phyloP scores from a whole-genome alignment of 2,797 vertebrate species.

The Pseudochirops corinnae region DNA sequence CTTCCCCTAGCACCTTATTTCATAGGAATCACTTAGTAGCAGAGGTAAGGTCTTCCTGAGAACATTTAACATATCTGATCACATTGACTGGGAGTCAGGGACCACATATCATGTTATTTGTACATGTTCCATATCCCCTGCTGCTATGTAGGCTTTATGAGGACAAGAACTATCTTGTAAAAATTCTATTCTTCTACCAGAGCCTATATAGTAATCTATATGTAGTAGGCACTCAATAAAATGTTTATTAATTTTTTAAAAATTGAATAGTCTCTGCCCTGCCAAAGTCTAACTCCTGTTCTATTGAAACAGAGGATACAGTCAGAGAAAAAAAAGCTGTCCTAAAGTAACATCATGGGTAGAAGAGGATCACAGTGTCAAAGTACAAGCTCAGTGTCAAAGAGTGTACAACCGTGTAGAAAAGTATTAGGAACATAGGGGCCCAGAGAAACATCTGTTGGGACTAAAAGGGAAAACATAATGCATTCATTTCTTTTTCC shows the following conservation, averaged over 20 bases:
- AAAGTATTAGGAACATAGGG: background rate
- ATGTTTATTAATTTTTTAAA: background rate
- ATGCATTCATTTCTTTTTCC: background rate
- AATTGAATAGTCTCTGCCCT: background rate
- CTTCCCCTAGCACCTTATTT: background rate
- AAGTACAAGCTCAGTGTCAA: background rate
- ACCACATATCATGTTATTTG: background rate
- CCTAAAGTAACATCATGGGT: background rate
- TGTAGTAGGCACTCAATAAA: background rate
- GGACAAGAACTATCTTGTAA: background rate
- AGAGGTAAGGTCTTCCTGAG: background rate
- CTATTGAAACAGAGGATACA: background rate
- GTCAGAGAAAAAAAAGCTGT: background rate
- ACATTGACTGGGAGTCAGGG: background rate
- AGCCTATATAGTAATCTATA: background rate
- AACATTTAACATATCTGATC: background rate
- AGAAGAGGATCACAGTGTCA: background rate
- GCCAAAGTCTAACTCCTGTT: background rate
- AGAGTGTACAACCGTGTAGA: background rate
- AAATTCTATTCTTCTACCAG: background rate
- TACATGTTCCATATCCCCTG: background rate
- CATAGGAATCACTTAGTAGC: background rate
- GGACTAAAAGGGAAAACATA: background rate
- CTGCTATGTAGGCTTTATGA: background rate
- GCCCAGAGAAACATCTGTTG: background rate